Percentiles rank a stretch among this genome's conserved stretches.
Evolutionary conservation across 2,113 vertebrate species (phyloP).

Genomic region (Pachypanchax playfairii): DNA sequence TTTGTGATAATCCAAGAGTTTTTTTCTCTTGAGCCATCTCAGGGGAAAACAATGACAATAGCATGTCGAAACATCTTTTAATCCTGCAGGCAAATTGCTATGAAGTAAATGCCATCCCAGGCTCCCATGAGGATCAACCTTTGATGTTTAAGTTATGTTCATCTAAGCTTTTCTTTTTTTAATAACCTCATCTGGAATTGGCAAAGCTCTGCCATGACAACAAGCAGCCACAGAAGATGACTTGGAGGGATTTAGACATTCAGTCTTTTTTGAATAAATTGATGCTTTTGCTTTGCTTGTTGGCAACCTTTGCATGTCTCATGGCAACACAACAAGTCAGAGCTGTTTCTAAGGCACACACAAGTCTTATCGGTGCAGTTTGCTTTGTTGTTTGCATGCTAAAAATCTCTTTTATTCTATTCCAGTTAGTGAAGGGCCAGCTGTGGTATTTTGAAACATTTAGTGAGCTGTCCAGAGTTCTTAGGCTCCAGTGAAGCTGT

Average conservation of each 20-base stretch:
- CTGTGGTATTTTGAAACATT: conserved; percentile 34
- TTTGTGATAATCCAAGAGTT: conserved; percentile 15
- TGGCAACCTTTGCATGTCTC: background rate
- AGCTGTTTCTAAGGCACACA: background rate
- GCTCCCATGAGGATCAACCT: background rate
- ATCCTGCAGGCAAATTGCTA: conserved; percentile 1
- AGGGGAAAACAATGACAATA: background rate
- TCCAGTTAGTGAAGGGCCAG: conserved; percentile 32
- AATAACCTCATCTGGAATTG: background rate
- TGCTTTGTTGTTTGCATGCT: background rate
- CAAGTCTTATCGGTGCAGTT: background rate
- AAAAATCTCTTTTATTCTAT: background rate
- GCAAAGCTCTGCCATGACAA: background rate
- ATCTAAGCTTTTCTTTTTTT: background rate
- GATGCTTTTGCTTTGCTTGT: background rate
- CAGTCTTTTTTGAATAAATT: background rate
- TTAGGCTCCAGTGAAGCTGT: conserved; percentile 29
- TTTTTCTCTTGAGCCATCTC: background rate
- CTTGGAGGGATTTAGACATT: background rate
- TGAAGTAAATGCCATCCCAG: background rate
- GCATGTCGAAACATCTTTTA: conserved; percentile 11
- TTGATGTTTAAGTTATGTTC: background rate
- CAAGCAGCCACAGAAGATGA: background rate
- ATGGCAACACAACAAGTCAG: background rate
- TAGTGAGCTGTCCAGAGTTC: conserved; percentile 33